Base-by-base conservation (phyloP, 1,140 invertebrate species). In the Heliconius hewitsoni region DNA sequence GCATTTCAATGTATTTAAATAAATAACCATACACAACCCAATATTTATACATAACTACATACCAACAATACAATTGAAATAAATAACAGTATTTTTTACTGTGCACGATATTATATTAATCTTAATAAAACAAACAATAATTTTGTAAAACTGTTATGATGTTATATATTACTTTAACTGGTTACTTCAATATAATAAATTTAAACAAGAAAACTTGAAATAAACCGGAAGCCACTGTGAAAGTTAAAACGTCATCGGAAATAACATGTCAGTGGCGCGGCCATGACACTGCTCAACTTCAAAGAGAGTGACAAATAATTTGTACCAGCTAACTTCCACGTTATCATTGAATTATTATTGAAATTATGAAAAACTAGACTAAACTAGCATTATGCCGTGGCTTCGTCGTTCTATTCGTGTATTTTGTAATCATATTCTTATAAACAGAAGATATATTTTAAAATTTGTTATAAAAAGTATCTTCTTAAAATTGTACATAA, bases 281-380 rank as follows among this genome's bases (percentile, higher is more conserved):
- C 23, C 60, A 66, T 66, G 27, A 66, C 60, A 30, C 27, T 27
- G 9, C 60, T 66, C 11, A 66, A 16, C 23, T 30, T 66, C 60
- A 66, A 27, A 66, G 60, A 30, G 57, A 66, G 0, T 66, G 23
- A 66, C 27, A 66, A 66, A 11, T 66, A 30, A 66, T 66, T 66
- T 66, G 57, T 66, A 27, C 13, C 23, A 66, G 60, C 60, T 6
- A 66, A 16, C 11, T 66, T 27, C 23, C 60, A 66, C 3, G 60
- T 27, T 66, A 5, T 66, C 60, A 66, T 66, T 11, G 60, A 66
- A 66, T 66, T 27, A 27, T 66, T 66, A 66, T 66, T 66, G n/a
- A 57, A 57, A 57, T 57, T 57, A n/a, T 57, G n/a, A 57, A 57
- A 6, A 9, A 57, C 19, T 57, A n/a, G 55, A 6, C 2, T 23